Conservation (phyloP, 2,113 vertebrate species). For the Siniperca knerii region DNA sequence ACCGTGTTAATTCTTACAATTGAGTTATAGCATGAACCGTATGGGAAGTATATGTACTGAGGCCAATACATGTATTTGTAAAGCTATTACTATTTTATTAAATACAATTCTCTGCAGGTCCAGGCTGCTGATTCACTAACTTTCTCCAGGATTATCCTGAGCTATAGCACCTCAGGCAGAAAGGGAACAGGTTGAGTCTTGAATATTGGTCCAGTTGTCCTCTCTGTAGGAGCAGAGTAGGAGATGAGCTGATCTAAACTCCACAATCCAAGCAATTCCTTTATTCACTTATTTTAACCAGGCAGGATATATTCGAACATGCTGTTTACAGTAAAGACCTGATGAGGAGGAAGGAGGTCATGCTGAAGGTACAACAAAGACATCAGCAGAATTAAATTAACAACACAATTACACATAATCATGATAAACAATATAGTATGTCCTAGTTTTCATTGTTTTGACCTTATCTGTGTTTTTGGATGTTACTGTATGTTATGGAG, state of each 20-base stretch:
- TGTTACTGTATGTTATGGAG: neutral
- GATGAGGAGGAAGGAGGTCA: too few species aligned
- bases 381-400: neutral
- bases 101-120: too few species aligned
- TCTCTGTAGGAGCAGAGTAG: neutral
- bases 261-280: neutral
- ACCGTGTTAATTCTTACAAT: constrained; percentile 3
- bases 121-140: too few species aligned
- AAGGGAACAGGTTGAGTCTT: neutral
- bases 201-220: neutral
- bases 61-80: neutral
- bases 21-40: neutral
- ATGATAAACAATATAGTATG: neutral
- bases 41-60: neutral
- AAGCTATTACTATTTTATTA: neutral
- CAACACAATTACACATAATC: neutral
- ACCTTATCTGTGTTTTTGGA: neutral
- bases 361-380: neutral
- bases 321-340: neutral
- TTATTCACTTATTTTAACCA: neutral
- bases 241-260: neutral
- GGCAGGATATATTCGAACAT: neutral
- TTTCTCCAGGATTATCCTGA: neutral
- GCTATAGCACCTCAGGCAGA: neutral
- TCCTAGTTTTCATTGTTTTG: neutral